Conservation (phyloP, 2,113 vertebrate species). For the Gymnobelideus leadbeateri region DNA sequence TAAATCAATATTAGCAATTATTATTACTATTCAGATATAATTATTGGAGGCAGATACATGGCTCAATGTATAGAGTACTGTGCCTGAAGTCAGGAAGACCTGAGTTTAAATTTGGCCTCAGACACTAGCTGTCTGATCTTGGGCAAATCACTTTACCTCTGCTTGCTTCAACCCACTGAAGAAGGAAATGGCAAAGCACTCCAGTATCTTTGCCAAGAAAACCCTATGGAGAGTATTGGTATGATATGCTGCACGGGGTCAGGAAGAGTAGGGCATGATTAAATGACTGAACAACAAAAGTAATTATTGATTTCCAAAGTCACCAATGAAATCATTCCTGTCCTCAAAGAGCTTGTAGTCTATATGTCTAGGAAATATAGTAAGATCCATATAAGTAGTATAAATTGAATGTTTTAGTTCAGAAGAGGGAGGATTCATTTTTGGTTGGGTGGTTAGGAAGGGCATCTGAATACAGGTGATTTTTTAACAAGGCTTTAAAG, state of each 20-base stretch:
- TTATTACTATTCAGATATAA: not conserved
- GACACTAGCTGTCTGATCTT: not conserved
- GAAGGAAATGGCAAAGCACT: not conserved
- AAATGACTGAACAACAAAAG: not conserved
- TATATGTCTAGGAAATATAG: too few species aligned
- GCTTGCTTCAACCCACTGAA: not conserved
- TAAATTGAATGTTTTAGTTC: too few species aligned
- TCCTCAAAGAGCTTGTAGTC: not conserved
- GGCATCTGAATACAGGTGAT: too few species aligned
- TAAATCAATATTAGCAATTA: not conserved
- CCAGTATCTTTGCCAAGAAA: not conserved
- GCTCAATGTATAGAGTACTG: not conserved
- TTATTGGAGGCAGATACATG: not conserved
- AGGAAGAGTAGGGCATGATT: not conserved
- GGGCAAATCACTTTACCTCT: not conserved
- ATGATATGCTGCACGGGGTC: not conserved
- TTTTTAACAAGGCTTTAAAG: too few species aligned
- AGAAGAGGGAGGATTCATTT: too few species aligned
- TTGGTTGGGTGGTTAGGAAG: too few species aligned
- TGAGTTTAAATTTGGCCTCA: too few species aligned
- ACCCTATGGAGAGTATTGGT: not conserved
- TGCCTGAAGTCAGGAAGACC: not conserved
- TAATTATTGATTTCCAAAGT: not conserved
- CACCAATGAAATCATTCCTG: not conserved
- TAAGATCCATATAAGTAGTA: too few species aligned